phyloP scores from a whole-genome alignment of 2,797 vertebrate species.

The Mastacembelus armatus region DNA sequence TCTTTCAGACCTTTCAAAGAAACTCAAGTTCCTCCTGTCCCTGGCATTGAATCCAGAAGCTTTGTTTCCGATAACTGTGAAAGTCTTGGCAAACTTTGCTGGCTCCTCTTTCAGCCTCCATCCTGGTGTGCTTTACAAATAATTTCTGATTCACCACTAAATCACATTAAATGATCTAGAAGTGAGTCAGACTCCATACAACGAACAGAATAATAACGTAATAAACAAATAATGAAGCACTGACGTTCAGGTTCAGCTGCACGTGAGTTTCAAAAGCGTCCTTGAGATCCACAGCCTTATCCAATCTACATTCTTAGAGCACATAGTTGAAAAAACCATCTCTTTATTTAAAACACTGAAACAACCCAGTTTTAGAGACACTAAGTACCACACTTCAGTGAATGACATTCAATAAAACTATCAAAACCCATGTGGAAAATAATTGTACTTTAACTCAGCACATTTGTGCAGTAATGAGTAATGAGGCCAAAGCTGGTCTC shows the following conservation, averaged over 20 bases:
- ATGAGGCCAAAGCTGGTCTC: neutral
- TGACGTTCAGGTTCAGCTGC: neutral
- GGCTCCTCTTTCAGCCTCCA: neutral
- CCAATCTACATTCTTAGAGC: neutral
- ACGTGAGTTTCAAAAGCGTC: neutral
- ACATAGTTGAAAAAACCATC: neutral
- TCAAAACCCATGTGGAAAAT: conserved; percentile 23
- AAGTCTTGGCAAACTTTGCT: conserved; percentile 2
- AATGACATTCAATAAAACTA: conserved; percentile 16
- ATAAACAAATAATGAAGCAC: neutral
- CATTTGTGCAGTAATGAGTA: conserved; percentile 10
- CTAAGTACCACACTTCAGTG: conserved; percentile 6
- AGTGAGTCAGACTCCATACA: conserved; percentile 8
- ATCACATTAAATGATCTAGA: neutral
- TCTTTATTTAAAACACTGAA: conserved; percentile 1
- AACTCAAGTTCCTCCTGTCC: conserved; percentile 27
- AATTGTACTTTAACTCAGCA: conserved; percentile 11
- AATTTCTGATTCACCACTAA: neutral
- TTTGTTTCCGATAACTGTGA: neutral
- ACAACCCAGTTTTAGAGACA: neutral
- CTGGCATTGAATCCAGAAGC: neutral
- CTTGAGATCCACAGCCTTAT: neutral
- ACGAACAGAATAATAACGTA: neutral
- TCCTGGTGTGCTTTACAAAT: neutral
- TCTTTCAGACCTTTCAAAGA: conserved; percentile 35